Evolutionary conservation across 2,888 invertebrate species (phyloP).

Genomic region (Dendrolimus pini): DNA sequence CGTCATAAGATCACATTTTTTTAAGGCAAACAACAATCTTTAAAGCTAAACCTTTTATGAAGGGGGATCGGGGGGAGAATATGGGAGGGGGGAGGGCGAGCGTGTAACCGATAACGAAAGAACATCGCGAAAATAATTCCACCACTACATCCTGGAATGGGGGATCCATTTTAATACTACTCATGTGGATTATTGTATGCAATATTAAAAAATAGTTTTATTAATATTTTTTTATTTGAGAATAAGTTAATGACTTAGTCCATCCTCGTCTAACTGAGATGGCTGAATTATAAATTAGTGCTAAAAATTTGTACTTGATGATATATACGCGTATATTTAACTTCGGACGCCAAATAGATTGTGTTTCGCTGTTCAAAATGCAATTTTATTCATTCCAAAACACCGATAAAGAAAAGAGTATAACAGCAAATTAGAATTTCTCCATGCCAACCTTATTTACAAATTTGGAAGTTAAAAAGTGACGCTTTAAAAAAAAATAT

Average conservation of each 20-base stretch:
- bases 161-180: conserved; percentile 41
- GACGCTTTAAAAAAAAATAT: conserved; percentile 24
- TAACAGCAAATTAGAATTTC: conserved; percentile 35
- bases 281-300: conserved; percentile 44
- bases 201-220: conserved; percentile 29
- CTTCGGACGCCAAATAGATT: conserved; percentile 56
- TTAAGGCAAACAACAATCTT: conserved; percentile 76
- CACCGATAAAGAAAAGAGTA: conserved; percentile 17
- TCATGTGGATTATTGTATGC: conserved; percentile 29
- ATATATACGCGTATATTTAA: conserved; percentile 44
- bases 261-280: conserved; percentile 29
- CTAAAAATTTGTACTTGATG: conserved; percentile 66
- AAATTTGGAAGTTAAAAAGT: conserved; percentile 32
- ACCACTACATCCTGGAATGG: conserved; percentile 42
- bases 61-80: conserved; percentile 31
- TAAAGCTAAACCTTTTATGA: conserved; percentile 73
- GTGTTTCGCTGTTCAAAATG: conserved; percentile 41
- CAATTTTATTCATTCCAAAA: conserved; percentile 23
- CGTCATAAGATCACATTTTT: conserved; percentile 75
- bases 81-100: conserved; percentile 34
- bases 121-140: conserved; percentile 18
- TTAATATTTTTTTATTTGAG: conserved; percentile 14
- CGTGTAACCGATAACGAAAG: conserved; percentile 51
- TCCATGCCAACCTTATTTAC: conserved; percentile 46
- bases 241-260: conserved; percentile 44